These are phyloP conservation scores for Lutraria lutraria DNA, from an alignment of 2,888 invertebrate species.

Conservation along the genomic window DNA sequence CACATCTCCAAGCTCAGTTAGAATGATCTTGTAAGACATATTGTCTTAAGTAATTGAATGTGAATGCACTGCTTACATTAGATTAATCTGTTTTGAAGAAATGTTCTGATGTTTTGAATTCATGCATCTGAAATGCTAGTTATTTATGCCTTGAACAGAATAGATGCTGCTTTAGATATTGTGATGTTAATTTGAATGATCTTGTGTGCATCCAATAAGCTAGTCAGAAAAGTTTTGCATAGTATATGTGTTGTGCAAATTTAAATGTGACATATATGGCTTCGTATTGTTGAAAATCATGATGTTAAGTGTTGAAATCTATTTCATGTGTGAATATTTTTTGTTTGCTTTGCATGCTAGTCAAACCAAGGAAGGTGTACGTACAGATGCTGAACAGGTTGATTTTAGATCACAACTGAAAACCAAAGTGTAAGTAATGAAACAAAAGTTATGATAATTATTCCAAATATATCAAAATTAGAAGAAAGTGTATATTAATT, in stretches of 20 bases:
- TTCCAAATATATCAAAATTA: neutral
- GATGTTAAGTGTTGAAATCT: neutral
- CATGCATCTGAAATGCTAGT: neutral
- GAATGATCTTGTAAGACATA: too few relatives aligned
- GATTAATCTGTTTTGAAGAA: neutral
- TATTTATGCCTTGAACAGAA: neutral
- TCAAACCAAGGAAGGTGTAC: slow-evolving; percentile 75
- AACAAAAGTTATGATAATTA: slow-evolving; percentile 1
- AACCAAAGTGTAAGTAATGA: slow-evolving; percentile 66
- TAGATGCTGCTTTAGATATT: neutral
- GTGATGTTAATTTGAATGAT: neutral
- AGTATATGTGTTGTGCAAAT: neutral
- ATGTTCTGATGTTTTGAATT: neutral
- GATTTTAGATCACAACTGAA: slow-evolving; percentile 74
- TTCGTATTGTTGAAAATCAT: neutral
- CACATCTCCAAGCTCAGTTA: too few relatives aligned
- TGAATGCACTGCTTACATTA: neutral
- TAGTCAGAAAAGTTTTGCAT: neutral
- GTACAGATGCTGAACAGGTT: slow-evolving; percentile 67
- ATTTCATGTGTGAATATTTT: neutral
- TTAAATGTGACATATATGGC: neutral
- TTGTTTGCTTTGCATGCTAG: slow-evolving; percentile 53
- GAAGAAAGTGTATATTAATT: neutral
- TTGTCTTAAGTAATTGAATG: neutral
- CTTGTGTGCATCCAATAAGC: neutral